These are phyloP conservation scores for Iguana delicatissima DNA, from an alignment of 2,797 vertebrate genomes.

Conservation along the genomic window DNA sequence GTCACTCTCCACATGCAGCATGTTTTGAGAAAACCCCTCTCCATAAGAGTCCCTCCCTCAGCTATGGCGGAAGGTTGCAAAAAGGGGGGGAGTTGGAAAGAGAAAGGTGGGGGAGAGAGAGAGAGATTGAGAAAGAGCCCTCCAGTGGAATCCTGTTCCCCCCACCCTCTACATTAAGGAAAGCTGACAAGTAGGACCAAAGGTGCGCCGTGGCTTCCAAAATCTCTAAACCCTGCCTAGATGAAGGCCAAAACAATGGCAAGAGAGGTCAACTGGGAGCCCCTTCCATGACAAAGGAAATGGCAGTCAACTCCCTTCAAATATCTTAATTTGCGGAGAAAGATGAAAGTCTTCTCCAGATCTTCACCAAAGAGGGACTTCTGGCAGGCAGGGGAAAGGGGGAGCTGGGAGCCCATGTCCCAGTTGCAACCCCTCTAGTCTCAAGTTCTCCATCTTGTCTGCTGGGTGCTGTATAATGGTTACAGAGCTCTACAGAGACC, in stretches of 20 bases:
- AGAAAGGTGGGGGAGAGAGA: background rate
- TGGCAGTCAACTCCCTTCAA: slow-evolving; percentile 48
- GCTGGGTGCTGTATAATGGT: too few species aligned
- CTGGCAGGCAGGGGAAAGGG: background rate
- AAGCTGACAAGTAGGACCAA: slow-evolving; percentile 30
- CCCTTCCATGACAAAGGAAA: background rate
- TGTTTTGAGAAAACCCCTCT: slow-evolving; percentile 72
- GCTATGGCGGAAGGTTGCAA: slow-evolving; percentile 50
- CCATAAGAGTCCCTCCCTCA: slow-evolving; percentile 67
- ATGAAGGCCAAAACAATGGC: slow-evolving; percentile 39
- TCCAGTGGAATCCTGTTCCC: slow-evolving; percentile 50
- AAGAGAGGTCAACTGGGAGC: rapidly evolving
- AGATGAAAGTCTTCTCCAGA: background rate
- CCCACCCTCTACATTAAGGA: slow-evolving; percentile 1
- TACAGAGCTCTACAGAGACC: too few species aligned
- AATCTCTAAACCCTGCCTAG: background rate
- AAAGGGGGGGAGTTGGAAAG: slow-evolving; percentile 7
- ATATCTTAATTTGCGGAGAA: slow-evolving; percentile 29
- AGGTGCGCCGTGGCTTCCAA: background rate
- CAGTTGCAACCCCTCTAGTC: too few species aligned
- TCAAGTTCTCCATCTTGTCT: too few species aligned
- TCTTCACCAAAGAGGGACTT: background rate
- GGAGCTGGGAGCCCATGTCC: background rate
- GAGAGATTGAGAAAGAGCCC: slow-evolving; percentile 34
- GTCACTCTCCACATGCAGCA: slow-evolving; percentile 76